Conservation (phyloP, 2,888 invertebrate species). For the Watsonalla binaria region DNA sequence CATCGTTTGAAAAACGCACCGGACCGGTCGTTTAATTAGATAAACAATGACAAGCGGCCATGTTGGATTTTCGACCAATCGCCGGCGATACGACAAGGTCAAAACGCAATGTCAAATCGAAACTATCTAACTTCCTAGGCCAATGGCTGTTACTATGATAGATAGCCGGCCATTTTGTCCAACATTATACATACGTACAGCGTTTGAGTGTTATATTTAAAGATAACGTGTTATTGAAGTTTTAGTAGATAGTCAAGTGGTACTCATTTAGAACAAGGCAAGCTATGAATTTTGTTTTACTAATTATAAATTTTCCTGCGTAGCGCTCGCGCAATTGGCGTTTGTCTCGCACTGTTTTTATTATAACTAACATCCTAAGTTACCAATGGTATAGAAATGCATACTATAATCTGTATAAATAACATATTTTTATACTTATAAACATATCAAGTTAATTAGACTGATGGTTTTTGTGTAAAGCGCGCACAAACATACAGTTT, state of each 20-base stretch:
- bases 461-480: no score
- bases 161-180: constrained; percentile 64
- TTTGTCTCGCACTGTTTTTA: no score
- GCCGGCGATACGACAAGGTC: constrained; percentile 54
- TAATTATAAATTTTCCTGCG: no score
- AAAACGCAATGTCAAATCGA: constrained; percentile 68
- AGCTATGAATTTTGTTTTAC: neutral
- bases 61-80: constrained; percentile 64
- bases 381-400: no score
- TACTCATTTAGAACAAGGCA: neutral
- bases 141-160: constrained; percentile 58
- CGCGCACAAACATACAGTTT: no score
- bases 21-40: constrained; percentile 72
- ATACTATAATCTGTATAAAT: no score
- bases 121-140: constrained; percentile 52
- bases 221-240: neutral
- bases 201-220: neutral
- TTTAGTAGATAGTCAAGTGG: neutral
- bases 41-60: constrained; percentile 68
- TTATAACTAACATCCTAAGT: no score
- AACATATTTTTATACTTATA: no score
- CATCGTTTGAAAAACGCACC: constrained; percentile 49
- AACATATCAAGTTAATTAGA: no score
- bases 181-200: neutral
- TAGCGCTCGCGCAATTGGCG: no score